Base-by-base conservation (phyloP, 2,113 vertebrate genomes). In the Glareola pratincola region DNA sequence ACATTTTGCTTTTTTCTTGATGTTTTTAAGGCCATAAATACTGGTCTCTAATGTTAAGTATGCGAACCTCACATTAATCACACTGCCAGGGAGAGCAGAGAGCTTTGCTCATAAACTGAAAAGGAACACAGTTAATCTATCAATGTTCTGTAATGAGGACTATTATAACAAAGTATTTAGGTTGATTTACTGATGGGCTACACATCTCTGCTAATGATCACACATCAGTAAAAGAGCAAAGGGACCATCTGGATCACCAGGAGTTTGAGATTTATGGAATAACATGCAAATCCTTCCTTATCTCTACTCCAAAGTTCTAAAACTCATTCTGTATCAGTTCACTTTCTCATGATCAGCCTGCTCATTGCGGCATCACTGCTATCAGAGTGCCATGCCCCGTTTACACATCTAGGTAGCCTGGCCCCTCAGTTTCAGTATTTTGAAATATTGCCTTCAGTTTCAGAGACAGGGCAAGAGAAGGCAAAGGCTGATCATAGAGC, bases 161-260 rank as follows among this genome's bases (percentile, higher is more conserved):
- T 95, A 94, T 91, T 97, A 96, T 97, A 96, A 97, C 92, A 93
- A 96, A 97, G 91, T 94, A 79, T 97, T 93, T 88, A 96, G 57
- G 45, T 75, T 95, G 95, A 97, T 97, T 96, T 97, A 97, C 83
- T 85, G 91, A 84, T 50, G 56, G 75, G 29, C 92, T 95, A 69
- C 68, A 91, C 83, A 88, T 96, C 95, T 95, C 86, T 95, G 81
- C 74, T 95, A 94, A 97, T 89, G 92, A 95, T 95, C 90, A 94
- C 82, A 88, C 72, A 86, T 94, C 82, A 93, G 79, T 50, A 85
- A 85, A 68, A 97, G 81, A 94, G 94, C 84, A 96, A 88, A 95
- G 67, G 34, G 74, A 84, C 86, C 84, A 87, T 94, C 83, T 89
- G 83, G 77, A 94, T 95, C 87, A 80, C n/a, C 41, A 90, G 59